These are phyloP conservation scores for Meliscaeva auricollis DNA, from an alignment of 2,888 invertebrate species.

Conservation along the genomic window DNA sequence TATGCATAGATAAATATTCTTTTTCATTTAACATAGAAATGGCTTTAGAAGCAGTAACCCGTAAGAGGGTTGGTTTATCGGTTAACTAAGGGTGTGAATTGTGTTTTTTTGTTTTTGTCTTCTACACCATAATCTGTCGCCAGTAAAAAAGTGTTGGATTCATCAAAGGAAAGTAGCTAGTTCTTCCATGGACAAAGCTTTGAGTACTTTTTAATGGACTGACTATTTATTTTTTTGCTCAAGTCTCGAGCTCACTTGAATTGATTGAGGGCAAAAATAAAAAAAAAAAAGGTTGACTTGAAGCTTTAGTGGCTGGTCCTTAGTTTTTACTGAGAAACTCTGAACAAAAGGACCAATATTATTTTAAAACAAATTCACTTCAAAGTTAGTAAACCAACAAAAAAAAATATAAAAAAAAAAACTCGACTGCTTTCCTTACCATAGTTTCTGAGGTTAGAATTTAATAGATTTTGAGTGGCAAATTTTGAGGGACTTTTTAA, in stretches of 20 bases:
- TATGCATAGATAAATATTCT: slow-evolving; percentile 20
- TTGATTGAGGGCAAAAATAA: neutral
- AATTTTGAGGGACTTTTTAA: too few relatives aligned
- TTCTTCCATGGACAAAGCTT: neutral
- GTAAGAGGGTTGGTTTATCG: neutral
- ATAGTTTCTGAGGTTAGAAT: too few relatives aligned
- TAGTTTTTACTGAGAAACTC: neutral
- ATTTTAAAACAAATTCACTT: slow-evolving; percentile 3
- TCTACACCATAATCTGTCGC: slow-evolving; percentile 16
- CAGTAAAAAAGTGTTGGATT: neutral
- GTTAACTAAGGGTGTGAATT: neutral
- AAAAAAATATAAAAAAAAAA: too few relatives aligned
- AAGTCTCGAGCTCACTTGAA: slow-evolving; percentile 5
- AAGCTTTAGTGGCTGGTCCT: neutral
- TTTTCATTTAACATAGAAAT: slow-evolving; percentile 31
- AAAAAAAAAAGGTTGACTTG: neutral
- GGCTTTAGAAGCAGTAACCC: slow-evolving; percentile 7
- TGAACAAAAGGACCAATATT: neutral
- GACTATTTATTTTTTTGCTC: neutral
- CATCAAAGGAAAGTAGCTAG: neutral
- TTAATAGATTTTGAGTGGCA: too few relatives aligned
- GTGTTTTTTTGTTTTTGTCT: slow-evolving; percentile 1
- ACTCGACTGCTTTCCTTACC: too few relatives aligned
- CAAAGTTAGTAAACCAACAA: neutral
- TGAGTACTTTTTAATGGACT: slow-evolving; percentile 9